Evolutionary conservation across 2,888 invertebrate species (phyloP).

Genomic region (Drosophila emarginata): DNA sequence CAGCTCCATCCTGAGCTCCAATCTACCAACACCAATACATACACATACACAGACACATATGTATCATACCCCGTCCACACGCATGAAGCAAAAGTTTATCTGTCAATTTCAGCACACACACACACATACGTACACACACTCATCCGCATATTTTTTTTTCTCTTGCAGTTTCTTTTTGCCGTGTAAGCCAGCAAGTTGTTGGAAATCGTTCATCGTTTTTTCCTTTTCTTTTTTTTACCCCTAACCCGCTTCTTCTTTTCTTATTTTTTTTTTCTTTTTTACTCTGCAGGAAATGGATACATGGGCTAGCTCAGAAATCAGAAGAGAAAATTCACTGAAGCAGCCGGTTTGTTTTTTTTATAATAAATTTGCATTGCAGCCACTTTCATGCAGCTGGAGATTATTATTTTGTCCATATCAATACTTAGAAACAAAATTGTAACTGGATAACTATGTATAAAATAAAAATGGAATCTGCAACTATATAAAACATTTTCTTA

Average conservation of each 20-base stretch:
- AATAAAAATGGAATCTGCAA: too few relatives aligned
- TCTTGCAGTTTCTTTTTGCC: background rate
- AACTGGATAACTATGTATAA: too few relatives aligned
- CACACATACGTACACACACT: constrained; percentile 18
- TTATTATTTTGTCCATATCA: background rate
- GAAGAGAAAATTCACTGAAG: background rate
- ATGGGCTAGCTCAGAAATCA: background rate
- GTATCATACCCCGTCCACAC: constrained; percentile 4
- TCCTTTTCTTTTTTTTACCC: background rate
- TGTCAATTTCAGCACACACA: constrained; percentile 55
- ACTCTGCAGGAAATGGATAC: background rate
- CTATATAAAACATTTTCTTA: too few relatives aligned
- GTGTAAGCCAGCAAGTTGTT: constrained; percentile 22
- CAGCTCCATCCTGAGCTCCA: constrained; percentile 14
- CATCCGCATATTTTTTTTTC: constrained; percentile 9
- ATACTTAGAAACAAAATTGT: too few relatives aligned
- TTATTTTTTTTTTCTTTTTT: background rate
- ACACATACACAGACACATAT: constrained; percentile 13
- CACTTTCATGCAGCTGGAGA: background rate
- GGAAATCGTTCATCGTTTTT: constrained; percentile 14
- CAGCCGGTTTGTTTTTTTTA: background rate
- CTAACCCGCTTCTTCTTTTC: too few relatives aligned
- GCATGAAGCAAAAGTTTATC: constrained; percentile 57
- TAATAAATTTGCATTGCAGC: background rate
- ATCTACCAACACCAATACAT: constrained; percentile 20